Evolutionary conservation across 2,113 vertebrate genomes (phyloP), one percentile per base, ranked within the genome.

Genomic region (Boleophthalmus pectinirostris): DNA sequence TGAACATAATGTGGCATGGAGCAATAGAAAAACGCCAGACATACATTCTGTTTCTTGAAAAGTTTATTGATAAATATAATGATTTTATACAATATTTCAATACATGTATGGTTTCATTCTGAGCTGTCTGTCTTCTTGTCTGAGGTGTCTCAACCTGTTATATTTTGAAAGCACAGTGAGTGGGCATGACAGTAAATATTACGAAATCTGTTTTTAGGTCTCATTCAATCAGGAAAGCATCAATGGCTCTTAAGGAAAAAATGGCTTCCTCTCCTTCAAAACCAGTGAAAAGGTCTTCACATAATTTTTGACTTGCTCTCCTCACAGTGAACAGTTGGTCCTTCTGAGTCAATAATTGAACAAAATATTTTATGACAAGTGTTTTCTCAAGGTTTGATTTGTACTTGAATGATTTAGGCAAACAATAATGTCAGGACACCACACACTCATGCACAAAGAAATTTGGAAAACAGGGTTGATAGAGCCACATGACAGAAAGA

Each of bases 41-140:
- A 16, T 53, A 11, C 56, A 56, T 70, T 87, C 77, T 80, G 77
- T 91, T 90, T 88, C 87, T 87, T 88, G 87, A 88, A 90, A 89
- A 86, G 86, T 93, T 93, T 92, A 94, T 93, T 94, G 91, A 92
- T 93, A 92, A 92, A 94, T 92, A 91, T 90, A 88, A 87, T 89
- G 83, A 86, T 87, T 93, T 92, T 85, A 87, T 92, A 92, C 91
- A 92, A 82, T 90, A 92, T 90, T 88, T 87, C 75, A 90, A 89
- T 84, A 88, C 88, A 87, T 85, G 91, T 82, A 82, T 80, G 47
- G 67, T 87, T 84, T 87, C 65, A 85, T 84, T 87, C 58, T 78
- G 78, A 74, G 74, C 54, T 71, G 73, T 83, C 81, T 82, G 68
- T 75, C 29, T 87, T 58, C n/a, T 74, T 64, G 51, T 77, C 80